Base-by-base conservation (phyloP, 2,113 vertebrate species). In the Suricata suricatta region DNA sequence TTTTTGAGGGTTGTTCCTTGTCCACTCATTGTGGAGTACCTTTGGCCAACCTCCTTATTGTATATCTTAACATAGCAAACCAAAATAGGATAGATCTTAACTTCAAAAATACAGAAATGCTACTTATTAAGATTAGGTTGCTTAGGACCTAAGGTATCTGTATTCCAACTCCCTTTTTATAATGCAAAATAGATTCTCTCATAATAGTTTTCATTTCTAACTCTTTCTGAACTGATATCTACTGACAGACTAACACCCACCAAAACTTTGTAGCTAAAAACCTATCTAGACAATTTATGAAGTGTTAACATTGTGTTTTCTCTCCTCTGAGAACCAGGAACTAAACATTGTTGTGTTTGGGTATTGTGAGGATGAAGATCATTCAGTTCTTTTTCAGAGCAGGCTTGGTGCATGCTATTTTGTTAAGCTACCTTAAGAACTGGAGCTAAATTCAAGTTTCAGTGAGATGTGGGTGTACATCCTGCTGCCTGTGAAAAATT, bases 21-120 rank as follows among this genome's bases (percentile, higher is more conserved):
- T 41, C 72, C 64, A 35, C n/a, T 72, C 54, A 84, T 47, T 76
- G 14, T 57, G 81, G 2, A 90, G n/a, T 76, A 11, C 7, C 50
- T 44, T 69, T 97, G 77, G 47, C 21, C 57, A 90, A 1, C 41
- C 35, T 79, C 76, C 29, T 72, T 85, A n/a, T 21, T 92, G 5
- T 85, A 38, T 69, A 4, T 92, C 47, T 88, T 92, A 80, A 97
- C 76, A 44, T 7, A 90, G 76, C 69, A 94, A 96, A 91, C 52
- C 21, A 41, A 84, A 92, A 74, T 17, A 83, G 60, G 15, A 68
- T 93, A 41, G 19, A 84, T 72, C 19, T 92, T 96, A 92, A 80
- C 31, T 96, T 85, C 1, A 88, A 64, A 91, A 77, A 83, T 66
- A 54, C 11, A 52, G n/a, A 33, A 68, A 44, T 83, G 33, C 23